Evolutionary conservation across 2,797 vertebrate genomes (phyloP), one percentile per base, ranked within the genome.

Genomic region (Semaprochilodus insignis): DNA sequence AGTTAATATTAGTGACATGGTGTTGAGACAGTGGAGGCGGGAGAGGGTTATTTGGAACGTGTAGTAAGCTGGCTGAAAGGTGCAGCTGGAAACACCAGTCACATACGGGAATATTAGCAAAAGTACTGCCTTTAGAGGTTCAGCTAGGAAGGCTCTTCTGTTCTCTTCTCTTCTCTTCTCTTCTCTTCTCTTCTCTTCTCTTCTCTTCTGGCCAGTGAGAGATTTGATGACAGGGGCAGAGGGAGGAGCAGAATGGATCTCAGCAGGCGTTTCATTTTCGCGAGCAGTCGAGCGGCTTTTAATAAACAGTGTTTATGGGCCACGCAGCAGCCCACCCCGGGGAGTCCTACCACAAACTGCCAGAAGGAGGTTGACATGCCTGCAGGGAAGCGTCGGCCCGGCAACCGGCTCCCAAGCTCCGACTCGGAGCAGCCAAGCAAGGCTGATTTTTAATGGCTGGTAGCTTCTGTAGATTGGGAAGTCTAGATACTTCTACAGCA

Each of bases 301-400:
- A 93, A 93, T 93, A 93, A 92, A 91, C 36, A 72, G 81, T 83
- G 85, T 88, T 88, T 92, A 91, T 89, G 87, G 90, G 91, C 91
- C 90, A 89, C 87, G 87, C 84, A 80, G 87, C 81, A 90, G 82
- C 81, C 79, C 85, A 77, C 88, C 91, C 87, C 63, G 77, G 89
- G 89, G 90, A 92, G 81, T 83, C 89, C 80, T 81, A 76, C 72
- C 81, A 82, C 15, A 84, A 65, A 27, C 79, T 85, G 79, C 81
- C 87, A 86, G 78, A 87, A 88, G 71, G 77, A 86, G 79, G 69
- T 79, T 36, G 74, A 78, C 63, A 75, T 75, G 77, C 85, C 81
- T 85, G 80, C 77, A 73, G 83, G 85, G 78, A 80, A 78, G 78
- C 31, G 78, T 85, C 66, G 81, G 87, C 85, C 63, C 62, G 44